Base-by-base conservation (phyloP, 2,888 invertebrate species). In the Tetrapedia diversipes region DNA sequence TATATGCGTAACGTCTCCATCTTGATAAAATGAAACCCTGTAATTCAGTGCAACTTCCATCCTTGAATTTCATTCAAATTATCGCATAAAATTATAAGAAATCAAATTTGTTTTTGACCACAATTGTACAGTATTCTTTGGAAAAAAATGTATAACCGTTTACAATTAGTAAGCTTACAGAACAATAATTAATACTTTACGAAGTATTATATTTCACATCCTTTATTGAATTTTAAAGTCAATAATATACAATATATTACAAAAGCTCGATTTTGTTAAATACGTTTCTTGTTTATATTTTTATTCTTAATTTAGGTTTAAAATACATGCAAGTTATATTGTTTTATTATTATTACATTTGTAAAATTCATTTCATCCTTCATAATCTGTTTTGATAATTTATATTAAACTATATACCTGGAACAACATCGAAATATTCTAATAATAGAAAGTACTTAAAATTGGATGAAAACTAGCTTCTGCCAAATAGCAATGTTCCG, bases 1-100 rank as follows among this genome's bases (percentile, higher is more conserved):
- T 78, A 78, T 79, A 79, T 60, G 73, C 78, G 68, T 74, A 79
- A 78, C 66, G 63, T 73, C 73, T 66, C 69, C 78, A 60, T 65
- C 77, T 78, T 79, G 78, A 47, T 78, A 77, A 79, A 68, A 68
- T 3, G 51, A 72, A 65, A 65, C 60, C 53, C 72, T 77, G 56
- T 64, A 41, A 71, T 66, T 77, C 47, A 49, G 56, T 71, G 43
- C 68, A 63, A 34, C 45, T 39, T 39, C 47, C 57, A 66, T 39
- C 47, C 57, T 61, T 14, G 64, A 43, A 8, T 49, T 49, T 63
- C 27, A 27, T 43, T 59, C 24, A 24, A 34, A 49, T 34, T 63
- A 24, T 24, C 3, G 27, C n/a, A 45, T 45, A 19, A 43, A 59
- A 60, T 60, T 45, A 32, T 45, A 19, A 45, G 32, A 32, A 1